Conservation (phyloP, 2,888 invertebrate species). For the Acanthosepion pharaonis region DNA sequence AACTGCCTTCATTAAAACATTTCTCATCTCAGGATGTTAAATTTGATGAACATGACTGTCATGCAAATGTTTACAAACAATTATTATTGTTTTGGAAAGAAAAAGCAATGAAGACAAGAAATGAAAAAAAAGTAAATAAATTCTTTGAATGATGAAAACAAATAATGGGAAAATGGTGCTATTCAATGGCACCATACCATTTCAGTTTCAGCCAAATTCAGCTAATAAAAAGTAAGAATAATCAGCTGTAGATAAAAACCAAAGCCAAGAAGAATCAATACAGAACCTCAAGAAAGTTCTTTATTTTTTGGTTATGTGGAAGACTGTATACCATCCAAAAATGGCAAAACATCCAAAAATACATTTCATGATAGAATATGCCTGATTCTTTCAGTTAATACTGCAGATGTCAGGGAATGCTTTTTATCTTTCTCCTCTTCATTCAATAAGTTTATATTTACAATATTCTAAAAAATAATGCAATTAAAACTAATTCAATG, state of each 20-base stretch:
- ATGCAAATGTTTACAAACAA: constrained; percentile 6
- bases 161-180: not conserved
- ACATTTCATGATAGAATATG: too few relatives aligned
- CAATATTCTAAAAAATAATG: too few relatives aligned
- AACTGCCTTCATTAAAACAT: not conserved
- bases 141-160: not conserved
- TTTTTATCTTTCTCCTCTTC: too few relatives aligned
- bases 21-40: not conserved
- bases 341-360: too few relatives aligned
- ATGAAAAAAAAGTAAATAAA: not conserved
- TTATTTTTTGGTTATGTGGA: too few relatives aligned
- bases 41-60: constrained; percentile 13
- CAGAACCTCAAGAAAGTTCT: too few relatives aligned
- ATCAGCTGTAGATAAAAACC: not conserved
- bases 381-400: too few relatives aligned
- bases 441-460: too few relatives aligned
- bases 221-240: not conserved
- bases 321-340: too few relatives aligned
- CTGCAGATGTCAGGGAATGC: too few relatives aligned
- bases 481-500: too few relatives aligned
- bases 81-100: not conserved
- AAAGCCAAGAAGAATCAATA: too few relatives aligned
- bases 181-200: not conserved
- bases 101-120: not conserved
- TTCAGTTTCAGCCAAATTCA: not conserved